Base-by-base conservation (phyloP, 2,113 vertebrate genomes). In the Microcebus griseorufus region DNA sequence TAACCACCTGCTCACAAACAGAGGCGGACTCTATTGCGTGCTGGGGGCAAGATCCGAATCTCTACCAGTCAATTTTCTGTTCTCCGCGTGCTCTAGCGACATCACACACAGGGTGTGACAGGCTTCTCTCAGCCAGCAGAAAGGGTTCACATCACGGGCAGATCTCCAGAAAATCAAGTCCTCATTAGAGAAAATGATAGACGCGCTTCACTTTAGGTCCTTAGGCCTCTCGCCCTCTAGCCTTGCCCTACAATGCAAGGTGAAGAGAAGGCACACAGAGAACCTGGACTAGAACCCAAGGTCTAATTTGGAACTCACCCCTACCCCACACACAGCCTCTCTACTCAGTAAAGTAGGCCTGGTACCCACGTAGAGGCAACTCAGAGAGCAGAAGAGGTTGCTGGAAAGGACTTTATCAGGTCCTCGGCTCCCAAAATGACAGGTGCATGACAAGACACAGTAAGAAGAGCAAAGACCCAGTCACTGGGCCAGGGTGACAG, bases 51-150 rank as follows among this genome's bases (percentile, higher is more conserved):
- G 75, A 45, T 7, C 2, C 5, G 48, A 2, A 5, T 27, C 48
- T 87, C 79, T 2, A 65, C 42, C 11, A 6, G 58, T 18, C 75
- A 29, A 45, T 42, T 83, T 27, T 69, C 58, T 6, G 6, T 39
- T 27, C 51, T 82, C n/a, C 2, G 0, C 2, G 53, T 25, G 16
- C 8, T 22, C 75, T 51, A 34, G n/a, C 29, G 55, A 84, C 0
- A 0, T 29, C 87, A 75, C 0, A 4, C 17, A 48, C 8, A 51
- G 58, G 32, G 23, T 23, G 29, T 45, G 73, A 55, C 29, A 65
- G 70, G 7, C n/a, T 95, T 69, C 62, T 29, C 37, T 88, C 32
- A 27, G 34, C 70, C 55, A 67, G 62, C 3, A 90, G 18, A 55
- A 70, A 9, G 4, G 2, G 32, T 5, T 20, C 76, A 85, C 18